Conservation (phyloP, 2,888 invertebrate species). For the Leucoptera coffeella region DNA sequence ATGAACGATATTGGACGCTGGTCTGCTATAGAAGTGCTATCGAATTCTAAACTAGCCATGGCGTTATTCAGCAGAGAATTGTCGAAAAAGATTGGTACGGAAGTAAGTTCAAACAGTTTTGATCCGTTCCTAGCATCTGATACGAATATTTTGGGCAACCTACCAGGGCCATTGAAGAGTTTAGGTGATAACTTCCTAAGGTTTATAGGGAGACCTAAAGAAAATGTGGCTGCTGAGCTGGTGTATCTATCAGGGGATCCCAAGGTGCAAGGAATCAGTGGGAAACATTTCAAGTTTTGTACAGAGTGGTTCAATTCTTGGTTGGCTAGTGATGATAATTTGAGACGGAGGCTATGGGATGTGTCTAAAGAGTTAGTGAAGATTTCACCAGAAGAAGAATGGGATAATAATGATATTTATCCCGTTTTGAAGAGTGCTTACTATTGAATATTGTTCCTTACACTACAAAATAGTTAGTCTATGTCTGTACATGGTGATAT, state of each 20-base stretch:
- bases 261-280: conserved; percentile 17
- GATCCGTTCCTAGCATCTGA: conserved; percentile 42
- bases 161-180: conserved; percentile 13
- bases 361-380: conserved; percentile 22
- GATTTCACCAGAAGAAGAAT: conserved; percentile 20
- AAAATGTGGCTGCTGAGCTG: conserved; percentile 25
- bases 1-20: conserved; percentile 27
- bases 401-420: conserved; percentile 13
- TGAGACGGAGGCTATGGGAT: conserved; percentile 23
- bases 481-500: background rate
- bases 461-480: background rate
- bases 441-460: background rate
- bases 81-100: conserved; percentile 36
- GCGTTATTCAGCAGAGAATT: conserved; percentile 57
- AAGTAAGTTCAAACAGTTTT: conserved; percentile 60
- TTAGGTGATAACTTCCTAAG: conserved; percentile 17
- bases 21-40: conserved; percentile 15
- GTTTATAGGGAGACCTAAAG: conserved; percentile 23
- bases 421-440: background rate
- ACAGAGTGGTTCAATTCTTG: conserved; percentile 21
- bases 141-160: conserved; percentile 20
- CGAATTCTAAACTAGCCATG: conserved; percentile 55
- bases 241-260: conserved; percentile 23
- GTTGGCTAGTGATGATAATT: conserved; percentile 14
- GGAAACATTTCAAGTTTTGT: conserved; percentile 28